Percentiles rank a stretch among this genome's conserved stretches.
These are phyloP conservation scores for Anguilla anguilla DNA, from an alignment of 2,797 vertebrate species.

Conservation along the genomic window DNA sequence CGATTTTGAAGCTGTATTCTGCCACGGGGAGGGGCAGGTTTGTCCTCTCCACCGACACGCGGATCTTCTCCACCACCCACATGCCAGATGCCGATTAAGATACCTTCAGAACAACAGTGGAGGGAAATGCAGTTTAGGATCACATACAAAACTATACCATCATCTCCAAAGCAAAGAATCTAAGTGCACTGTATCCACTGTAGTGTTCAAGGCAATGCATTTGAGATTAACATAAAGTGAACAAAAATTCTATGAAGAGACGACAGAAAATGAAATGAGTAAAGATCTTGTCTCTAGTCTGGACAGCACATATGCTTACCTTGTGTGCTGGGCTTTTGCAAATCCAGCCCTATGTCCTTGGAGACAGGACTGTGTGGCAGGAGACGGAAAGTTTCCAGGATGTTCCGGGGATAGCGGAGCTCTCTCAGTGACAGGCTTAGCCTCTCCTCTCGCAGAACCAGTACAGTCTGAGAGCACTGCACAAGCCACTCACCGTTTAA, in stretches of 20 bases:
- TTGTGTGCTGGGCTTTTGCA: constrained; percentile 44
- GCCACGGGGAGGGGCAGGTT: constrained; percentile 64
- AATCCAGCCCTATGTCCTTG: constrained; percentile 44
- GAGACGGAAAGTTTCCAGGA: constrained; percentile 35
- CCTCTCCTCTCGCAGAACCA: constrained; percentile 43
- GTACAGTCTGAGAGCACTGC: constrained; percentile 53
- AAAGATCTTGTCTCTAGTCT: constrained; percentile 5
- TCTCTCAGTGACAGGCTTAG: constrained; percentile 48
- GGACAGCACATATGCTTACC: constrained; percentile 57
- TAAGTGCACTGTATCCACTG: not conserved
- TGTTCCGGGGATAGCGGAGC: constrained; percentile 25
- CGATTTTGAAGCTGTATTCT: constrained; percentile 69
- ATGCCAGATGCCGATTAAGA: constrained; percentile 53
- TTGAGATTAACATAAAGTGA: not conserved
- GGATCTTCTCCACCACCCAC: constrained; percentile 78
- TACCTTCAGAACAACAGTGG: constrained; percentile 44
- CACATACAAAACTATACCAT: constrained; percentile 9
- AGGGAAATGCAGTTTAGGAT: constrained; percentile 21
- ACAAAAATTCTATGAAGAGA: not conserved
- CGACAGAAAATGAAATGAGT: not conserved
- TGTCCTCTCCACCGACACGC: constrained; percentile 73
- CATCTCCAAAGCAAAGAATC: constrained; percentile 7
- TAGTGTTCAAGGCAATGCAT: not conserved
- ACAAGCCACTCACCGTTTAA: constrained; percentile 65
- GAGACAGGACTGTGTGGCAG: constrained; percentile 32